Percentiles rank a stretch among this genome's conserved stretches.
Evolutionary conservation across 35 echinoderm and acorn worm species (phyloP).

Genomic region (Ophiothrix spiculata): DNA sequence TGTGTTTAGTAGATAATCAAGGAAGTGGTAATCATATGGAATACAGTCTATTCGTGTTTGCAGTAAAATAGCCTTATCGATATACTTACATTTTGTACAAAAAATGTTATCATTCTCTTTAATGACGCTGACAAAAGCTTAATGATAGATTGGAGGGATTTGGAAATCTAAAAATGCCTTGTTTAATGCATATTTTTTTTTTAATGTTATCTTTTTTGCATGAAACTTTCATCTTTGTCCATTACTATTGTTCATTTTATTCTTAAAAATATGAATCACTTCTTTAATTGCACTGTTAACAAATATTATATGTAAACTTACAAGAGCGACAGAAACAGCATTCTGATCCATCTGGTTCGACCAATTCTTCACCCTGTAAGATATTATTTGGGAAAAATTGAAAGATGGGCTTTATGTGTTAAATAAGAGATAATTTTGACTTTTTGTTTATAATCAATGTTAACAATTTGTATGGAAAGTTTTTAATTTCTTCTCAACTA

Average conservation of each 20-base stretch:
- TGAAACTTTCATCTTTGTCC: not conserved
- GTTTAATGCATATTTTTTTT: not conserved
- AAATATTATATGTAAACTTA: no score
- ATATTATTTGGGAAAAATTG: not conserved
- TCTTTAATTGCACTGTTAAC: no score
- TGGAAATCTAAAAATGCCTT: not conserved
- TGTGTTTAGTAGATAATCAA: no score
- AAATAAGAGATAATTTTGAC: not conserved
- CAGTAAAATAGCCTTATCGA: no score
- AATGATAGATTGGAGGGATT: no score
- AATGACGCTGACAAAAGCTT: not conserved
- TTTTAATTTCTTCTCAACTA: not conserved
- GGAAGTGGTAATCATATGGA: no score
- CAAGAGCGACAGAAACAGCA: slow-evolving; percentile 26
- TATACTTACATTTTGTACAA: no score
- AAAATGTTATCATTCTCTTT: no score
- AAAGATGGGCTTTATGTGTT: not conserved
- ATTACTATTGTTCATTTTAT: not conserved
- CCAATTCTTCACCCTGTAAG: not conserved
- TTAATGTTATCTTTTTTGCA: not conserved
- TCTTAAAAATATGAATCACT: not conserved
- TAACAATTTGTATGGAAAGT: not conserved
- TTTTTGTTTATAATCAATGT: not conserved
- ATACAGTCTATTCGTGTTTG: no score
- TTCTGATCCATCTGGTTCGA: slow-evolving; percentile 19